Conservation (phyloP, 1,140 invertebrate genomes). For the Dufourea novaeangliae region DNA sequence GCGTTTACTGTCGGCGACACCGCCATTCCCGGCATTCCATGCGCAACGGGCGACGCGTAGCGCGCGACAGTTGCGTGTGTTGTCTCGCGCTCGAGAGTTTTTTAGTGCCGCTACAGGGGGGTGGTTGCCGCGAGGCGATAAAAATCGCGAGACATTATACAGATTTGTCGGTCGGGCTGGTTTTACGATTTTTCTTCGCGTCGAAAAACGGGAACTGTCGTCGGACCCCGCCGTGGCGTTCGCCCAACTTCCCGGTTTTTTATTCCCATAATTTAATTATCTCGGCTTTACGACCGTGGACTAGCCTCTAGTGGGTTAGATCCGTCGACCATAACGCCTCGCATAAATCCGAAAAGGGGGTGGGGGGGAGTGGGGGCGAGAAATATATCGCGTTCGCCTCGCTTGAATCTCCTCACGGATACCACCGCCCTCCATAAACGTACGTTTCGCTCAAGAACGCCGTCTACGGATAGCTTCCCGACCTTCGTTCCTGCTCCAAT, state of each 20-base stretch:
- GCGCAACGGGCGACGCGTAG: too few species aligned
- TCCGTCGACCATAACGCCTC: constrained; percentile 67
- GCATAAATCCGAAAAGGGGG: constrained; percentile 71
- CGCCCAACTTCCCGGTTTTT: constrained; percentile 63
- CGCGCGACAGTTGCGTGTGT: constrained; percentile 6
- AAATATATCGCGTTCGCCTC: constrained; percentile 66
- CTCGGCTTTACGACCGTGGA: constrained; percentile 72
- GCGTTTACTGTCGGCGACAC: constrained; percentile 35
- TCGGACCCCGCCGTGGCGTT: constrained; percentile 6
- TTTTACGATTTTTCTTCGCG: constrained; percentile 78
- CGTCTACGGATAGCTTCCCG: not conserved
- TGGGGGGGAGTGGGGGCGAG: too few species aligned
- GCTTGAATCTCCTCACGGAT: constrained; percentile 47
- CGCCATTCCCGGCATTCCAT: constrained; percentile 26
- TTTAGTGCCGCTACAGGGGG: constrained; percentile 41
- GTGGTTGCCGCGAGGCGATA: constrained; percentile 66
- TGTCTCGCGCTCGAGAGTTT: constrained; percentile 12
- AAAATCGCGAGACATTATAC: constrained; percentile 79
- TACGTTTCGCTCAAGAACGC: constrained; percentile 44
- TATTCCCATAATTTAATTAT: constrained; percentile 79
- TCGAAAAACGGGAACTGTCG: constrained; percentile 29
- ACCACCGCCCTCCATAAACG: constrained; percentile 55
- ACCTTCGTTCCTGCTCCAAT: constrained; percentile 43
- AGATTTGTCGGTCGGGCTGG: constrained; percentile 79
- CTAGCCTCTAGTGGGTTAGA: constrained; percentile 70